Evolutionary conservation across 35 echinoderm and acorn worm genomes (phyloP).

Genomic region (Lytechinus variegatus): DNA sequence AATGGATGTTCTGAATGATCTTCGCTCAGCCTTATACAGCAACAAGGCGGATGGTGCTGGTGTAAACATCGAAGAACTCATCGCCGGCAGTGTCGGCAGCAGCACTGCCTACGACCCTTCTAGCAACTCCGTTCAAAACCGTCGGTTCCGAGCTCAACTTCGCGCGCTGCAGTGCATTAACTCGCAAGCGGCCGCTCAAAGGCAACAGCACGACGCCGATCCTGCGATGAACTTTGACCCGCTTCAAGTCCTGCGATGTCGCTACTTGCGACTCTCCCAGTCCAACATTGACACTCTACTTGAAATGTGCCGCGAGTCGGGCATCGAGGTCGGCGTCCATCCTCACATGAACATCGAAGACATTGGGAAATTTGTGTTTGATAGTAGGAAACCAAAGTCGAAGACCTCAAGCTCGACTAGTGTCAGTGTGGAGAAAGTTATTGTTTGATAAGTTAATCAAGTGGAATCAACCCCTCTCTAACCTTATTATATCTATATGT

Average conservation of each 20-base stretch:
- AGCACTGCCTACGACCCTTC: slow-evolving; percentile 35
- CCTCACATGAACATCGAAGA: slow-evolving; percentile 72
- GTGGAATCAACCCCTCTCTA: background rate
- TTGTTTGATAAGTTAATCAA: background rate
- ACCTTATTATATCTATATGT: background rate
- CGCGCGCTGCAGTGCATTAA: slow-evolving; percentile 44
- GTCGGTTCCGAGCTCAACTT: slow-evolving; percentile 39
- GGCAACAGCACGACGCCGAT: slow-evolving; percentile 9
- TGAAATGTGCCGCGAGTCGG: slow-evolving; percentile 65
- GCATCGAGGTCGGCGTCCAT: slow-evolving; percentile 63
- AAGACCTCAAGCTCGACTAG: background rate
- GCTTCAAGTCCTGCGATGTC: slow-evolving; percentile 56
- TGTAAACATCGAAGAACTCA: background rate
- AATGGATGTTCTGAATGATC: background rate
- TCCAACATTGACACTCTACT: slow-evolving; percentile 68
- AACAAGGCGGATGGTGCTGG: background rate
- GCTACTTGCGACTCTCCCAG: slow-evolving; percentile 68
- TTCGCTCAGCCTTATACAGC: background rate
- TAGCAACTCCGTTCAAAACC: slow-evolving; percentile 23
- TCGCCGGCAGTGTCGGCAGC: background rate
- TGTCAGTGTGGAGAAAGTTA: background rate
- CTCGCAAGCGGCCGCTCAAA: slow-evolving; percentile 24
- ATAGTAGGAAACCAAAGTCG: background rate
- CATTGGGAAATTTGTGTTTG: slow-evolving; percentile 60
- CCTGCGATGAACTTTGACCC: slow-evolving; percentile 58